Conservation (phyloP, 2,888 invertebrate species). For the Mystacides longicornis region DNA sequence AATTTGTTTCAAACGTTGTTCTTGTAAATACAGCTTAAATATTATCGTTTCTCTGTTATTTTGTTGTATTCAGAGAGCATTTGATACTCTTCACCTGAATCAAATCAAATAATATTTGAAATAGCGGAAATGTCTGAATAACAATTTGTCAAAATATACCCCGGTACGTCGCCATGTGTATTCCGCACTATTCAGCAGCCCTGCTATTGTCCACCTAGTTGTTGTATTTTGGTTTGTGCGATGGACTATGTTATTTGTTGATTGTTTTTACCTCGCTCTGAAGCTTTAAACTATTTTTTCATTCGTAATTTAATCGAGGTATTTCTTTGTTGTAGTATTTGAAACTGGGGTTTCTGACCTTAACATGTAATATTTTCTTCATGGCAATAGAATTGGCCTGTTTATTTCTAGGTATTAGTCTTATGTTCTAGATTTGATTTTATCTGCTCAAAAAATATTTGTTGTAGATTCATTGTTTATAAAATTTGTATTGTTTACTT, state of each 20-base stretch:
- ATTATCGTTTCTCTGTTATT: background rate
- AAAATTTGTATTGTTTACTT: too few relatives aligned
- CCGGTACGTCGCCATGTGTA: conserved; percentile 25
- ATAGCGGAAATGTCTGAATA: background rate
- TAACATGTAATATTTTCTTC: conserved; percentile 2
- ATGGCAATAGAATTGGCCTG: conserved; percentile 1
- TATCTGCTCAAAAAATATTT: too few relatives aligned
- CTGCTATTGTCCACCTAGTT: too few relatives aligned
- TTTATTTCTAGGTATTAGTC: too few relatives aligned
- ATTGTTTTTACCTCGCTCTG: background rate
- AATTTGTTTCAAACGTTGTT: conserved; percentile 20
- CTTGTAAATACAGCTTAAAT: conserved; percentile 7
- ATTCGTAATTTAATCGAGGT: background rate
- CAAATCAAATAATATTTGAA: background rate
- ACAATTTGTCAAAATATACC: conserved; percentile 22
- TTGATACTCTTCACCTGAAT: background rate
- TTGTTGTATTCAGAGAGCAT: background rate
- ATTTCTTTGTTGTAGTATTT: conserved; percentile 16
- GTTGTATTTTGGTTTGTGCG: too few relatives aligned
- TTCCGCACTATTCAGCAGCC: conserved; percentile 15
- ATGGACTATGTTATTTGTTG: too few relatives aligned
- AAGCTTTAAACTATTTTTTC: background rate
- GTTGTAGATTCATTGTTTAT: too few relatives aligned
- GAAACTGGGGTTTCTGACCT: conserved; percentile 19
- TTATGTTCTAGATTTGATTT: too few relatives aligned